Conservation (phyloP, 2,888 invertebrate genomes). For the Pocota personata region DNA sequence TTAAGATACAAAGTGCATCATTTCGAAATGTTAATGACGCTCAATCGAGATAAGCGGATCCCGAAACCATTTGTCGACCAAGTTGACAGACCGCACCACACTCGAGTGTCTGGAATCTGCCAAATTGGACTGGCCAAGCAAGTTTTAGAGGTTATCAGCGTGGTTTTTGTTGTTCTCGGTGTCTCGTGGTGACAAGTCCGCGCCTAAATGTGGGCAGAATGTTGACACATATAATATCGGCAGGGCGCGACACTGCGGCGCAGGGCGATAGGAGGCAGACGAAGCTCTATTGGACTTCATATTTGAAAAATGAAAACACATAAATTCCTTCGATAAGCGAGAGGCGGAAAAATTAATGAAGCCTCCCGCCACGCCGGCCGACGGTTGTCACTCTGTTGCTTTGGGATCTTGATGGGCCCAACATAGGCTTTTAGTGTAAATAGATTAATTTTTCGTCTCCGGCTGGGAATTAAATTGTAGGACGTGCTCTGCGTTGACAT, state of each 20-base stretch:
- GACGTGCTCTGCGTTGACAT: slow-evolving; percentile 67
- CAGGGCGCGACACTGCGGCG: slow-evolving; percentile 26
- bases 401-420: slow-evolving; percentile 40
- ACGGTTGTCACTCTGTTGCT: slow-evolving; percentile 47
- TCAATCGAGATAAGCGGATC: slow-evolving; percentile 80
- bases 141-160: slow-evolving; percentile 55
- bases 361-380: slow-evolving; percentile 22
- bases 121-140: slow-evolving; percentile 64
- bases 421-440: slow-evolving; percentile 73
- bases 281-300: slow-evolving; percentile 58
- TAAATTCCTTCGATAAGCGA: slow-evolving; percentile 71
- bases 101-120: slow-evolving; percentile 55
- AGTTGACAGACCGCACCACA: slow-evolving; percentile 63
- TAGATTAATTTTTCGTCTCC: slow-evolving; percentile 69
- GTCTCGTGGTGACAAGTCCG: slow-evolving; percentile 58
- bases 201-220: slow-evolving; percentile 71
- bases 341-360: slow-evolving; percentile 56
- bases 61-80: slow-evolving; percentile 69
- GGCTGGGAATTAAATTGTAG: slow-evolving; percentile 69
- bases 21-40: slow-evolving; percentile 82
- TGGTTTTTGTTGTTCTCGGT: slow-evolving; percentile 45
- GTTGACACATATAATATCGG: slow-evolving; percentile 71
- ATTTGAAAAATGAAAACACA: slow-evolving; percentile 73
- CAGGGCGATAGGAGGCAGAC: slow-evolving; percentile 1
- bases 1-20: slow-evolving; percentile 77